phyloP scores from a whole-genome alignment of 2,888 invertebrate species.

The Yponomeuta malinellus region DNA sequence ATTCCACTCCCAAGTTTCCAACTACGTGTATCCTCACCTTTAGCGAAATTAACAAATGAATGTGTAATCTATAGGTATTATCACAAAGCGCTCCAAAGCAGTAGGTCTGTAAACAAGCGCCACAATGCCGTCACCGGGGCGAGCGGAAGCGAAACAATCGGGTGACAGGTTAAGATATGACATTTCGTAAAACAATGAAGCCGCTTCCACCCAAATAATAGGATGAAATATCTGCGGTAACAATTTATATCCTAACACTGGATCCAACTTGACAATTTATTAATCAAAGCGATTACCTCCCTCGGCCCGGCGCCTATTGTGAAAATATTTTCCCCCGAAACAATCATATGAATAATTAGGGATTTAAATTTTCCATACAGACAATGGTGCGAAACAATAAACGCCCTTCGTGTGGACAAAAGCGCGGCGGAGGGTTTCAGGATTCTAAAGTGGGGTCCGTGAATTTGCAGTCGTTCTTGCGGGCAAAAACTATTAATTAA shows the following conservation, averaged over 20 bases:
- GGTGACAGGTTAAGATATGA: conserved; percentile 72
- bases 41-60: too few relatives aligned
- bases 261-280: conserved; percentile 76
- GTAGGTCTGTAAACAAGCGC: not conserved
- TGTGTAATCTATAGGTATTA: not conserved
- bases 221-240: conserved; percentile 73
- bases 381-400: conserved; percentile 74
- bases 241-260: conserved; percentile 73
- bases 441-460: conserved; percentile 48
- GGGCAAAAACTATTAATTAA: conserved; percentile 11
- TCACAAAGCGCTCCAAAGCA: not conserved
- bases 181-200: conserved; percentile 72
- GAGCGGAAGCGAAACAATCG: conserved; percentile 48
- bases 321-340: conserved; percentile 72
- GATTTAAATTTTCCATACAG: conserved; percentile 71
- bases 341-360: conserved; percentile 76
- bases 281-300: conserved; percentile 75
- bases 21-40: too few relatives aligned
- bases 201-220: conserved; percentile 63
- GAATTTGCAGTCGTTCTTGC: conserved; percentile 17
- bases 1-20: too few relatives aligned
- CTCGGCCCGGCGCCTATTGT: conserved; percentile 64
- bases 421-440: conserved; percentile 50
- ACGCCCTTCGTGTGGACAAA: conserved; percentile 69
- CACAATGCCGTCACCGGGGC: not conserved